Evolutionary conservation across 2,888 invertebrate genomes (phyloP).

Genomic region (Sisyra nigra): DNA sequence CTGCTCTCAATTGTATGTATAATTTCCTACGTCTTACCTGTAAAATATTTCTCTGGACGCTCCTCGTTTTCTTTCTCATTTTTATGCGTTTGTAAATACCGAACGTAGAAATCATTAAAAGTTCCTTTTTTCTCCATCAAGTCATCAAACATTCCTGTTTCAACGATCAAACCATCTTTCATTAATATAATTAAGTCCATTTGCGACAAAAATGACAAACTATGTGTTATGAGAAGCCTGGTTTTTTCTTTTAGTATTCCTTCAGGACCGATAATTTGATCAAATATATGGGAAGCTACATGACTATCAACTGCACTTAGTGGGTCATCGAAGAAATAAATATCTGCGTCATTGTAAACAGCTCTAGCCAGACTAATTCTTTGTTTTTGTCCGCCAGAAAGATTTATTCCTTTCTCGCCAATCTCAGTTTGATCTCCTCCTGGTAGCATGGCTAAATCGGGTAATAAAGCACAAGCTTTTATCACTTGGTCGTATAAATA

Average conservation of each 20-base stretch:
- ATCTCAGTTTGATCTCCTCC: conserved; percentile 96
- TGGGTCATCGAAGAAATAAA: conserved; percentile 91
- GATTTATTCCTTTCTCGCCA: conserved; percentile 85
- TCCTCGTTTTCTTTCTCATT: too few relatives aligned
- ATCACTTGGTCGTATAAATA: conserved; percentile 63
- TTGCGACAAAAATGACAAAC: conserved; percentile 80
- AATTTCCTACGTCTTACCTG: too few relatives aligned
- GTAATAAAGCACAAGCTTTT: conserved; percentile 76
- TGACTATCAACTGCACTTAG: conserved; percentile 96
- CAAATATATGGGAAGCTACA: conserved; percentile 95
- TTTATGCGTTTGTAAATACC: too few relatives aligned
- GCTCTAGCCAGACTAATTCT: conserved; percentile 83
- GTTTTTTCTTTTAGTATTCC: conserved; percentile 64
- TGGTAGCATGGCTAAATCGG: conserved; percentile 85
- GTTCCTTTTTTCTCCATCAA: conserved; percentile 72
- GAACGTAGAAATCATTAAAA: conserved; percentile 78
- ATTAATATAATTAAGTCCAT: conserved; percentile 84
- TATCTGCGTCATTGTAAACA: conserved; percentile 73
- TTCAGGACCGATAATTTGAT: conserved; percentile 73
- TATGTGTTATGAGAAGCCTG: conserved; percentile 86
- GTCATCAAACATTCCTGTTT: conserved; percentile 80
- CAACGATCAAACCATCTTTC: conserved; percentile 73
- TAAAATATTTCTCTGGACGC: too few relatives aligned
- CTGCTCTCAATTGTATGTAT: too few relatives aligned
- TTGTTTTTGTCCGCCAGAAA: conserved; percentile 88